Conservation (phyloP, 2,888 invertebrate species). For the Lepetodrilus schrolli region DNA sequence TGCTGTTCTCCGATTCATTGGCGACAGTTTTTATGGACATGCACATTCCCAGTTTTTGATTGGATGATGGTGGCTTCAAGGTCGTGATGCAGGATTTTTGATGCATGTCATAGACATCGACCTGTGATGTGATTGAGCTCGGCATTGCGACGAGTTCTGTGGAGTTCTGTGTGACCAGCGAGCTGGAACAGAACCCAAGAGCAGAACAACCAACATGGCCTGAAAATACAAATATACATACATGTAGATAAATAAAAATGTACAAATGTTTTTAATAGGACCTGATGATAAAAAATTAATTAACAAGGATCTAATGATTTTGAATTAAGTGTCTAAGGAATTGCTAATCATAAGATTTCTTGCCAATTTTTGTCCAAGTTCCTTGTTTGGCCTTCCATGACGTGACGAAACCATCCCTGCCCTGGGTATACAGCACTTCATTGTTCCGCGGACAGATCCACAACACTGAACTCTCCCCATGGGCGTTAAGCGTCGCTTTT, state of each 20-base stretch:
- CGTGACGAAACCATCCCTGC: constrained; percentile 58
- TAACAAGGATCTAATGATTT: no score
- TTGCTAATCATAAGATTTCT: no score
- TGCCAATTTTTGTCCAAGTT: constrained; percentile 45
- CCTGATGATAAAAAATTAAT: no score
- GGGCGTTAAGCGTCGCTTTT: constrained; percentile 39
- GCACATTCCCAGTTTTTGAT: constrained; percentile 55
- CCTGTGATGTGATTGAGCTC: constrained; percentile 43
- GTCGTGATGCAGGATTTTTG: constrained; percentile 29
- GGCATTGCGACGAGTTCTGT: constrained; percentile 47
- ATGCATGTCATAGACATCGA: constrained; percentile 48
- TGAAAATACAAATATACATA: constrained; percentile 26
- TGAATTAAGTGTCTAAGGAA: no score
- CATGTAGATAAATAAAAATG: no score
- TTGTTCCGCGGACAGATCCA: constrained; percentile 44
- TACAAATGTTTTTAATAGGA: no score
- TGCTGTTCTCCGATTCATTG: not conserved
- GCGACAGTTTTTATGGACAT: constrained; percentile 41
- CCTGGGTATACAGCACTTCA: constrained; percentile 54
- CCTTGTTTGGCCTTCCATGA: constrained; percentile 47
- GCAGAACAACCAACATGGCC: constrained; percentile 38
- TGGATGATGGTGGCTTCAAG: constrained; percentile 16
- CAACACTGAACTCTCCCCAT: constrained; percentile 48
- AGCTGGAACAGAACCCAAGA: constrained; percentile 45
- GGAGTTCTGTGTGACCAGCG: not conserved